Conservation (phyloP, 2,888 invertebrate species). For the Hesperia comma region DNA sequence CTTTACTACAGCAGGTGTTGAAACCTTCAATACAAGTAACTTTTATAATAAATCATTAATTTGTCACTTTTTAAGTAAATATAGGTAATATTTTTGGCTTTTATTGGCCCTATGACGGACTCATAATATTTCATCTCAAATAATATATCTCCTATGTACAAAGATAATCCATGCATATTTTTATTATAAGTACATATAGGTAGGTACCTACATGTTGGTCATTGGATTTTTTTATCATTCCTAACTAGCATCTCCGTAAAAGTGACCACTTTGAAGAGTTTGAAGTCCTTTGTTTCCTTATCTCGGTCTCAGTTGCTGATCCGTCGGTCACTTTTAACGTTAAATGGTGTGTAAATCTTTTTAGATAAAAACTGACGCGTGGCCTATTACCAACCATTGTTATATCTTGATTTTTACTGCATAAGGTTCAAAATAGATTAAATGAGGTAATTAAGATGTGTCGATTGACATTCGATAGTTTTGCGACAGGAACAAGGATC, state of each 20-base stretch:
- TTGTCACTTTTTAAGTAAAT: too few relatives aligned
- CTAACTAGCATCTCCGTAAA: neutral
- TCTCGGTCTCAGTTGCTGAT: constrained; percentile 17
- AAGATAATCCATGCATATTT: too few relatives aligned
- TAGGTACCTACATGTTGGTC: neutral
- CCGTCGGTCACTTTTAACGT: constrained; percentile 36
- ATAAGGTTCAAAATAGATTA: constrained; percentile 13
- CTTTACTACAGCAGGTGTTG: too few relatives aligned
- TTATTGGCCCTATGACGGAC: too few relatives aligned
- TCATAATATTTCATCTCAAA: too few relatives aligned
- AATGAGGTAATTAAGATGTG: constrained; percentile 45
- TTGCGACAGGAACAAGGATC: constrained; percentile 46
- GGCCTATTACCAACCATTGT: neutral
- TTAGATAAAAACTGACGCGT: constrained; percentile 51
- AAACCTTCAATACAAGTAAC: too few relatives aligned
- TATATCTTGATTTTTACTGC: constrained; percentile 2
- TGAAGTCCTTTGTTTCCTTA: constrained; percentile 26
- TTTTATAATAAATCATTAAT: too few relatives aligned
- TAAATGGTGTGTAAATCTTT: constrained; percentile 66
- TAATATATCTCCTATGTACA: too few relatives aligned
- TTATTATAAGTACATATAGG: too few relatives aligned
- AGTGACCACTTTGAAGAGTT: constrained; percentile 20
- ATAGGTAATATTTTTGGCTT: too few relatives aligned
- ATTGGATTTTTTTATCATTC: neutral
- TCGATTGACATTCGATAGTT: constrained; percentile 54